A percentile compares a stretch with the other conserved stretches of the same genome.
phyloP scores from a whole-genome alignment of 2,797 vertebrate species.

The Florisuga fusca region DNA sequence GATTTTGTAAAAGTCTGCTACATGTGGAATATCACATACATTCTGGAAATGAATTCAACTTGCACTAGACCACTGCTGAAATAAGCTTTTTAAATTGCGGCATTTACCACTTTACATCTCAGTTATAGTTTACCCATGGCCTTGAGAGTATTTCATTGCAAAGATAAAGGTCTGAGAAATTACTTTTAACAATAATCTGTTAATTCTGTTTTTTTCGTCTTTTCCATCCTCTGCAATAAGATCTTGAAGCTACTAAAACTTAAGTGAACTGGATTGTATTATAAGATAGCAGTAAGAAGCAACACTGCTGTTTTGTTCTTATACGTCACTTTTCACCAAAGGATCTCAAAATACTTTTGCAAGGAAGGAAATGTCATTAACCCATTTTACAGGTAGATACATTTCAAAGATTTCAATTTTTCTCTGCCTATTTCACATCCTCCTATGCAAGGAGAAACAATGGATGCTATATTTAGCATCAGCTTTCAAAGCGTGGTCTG shows the following conservation, averaged over 20 bases:
- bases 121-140: not conserved
- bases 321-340: not conserved
- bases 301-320: not conserved
- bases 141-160: not conserved
- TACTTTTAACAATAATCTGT: not conserved
- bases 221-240: not conserved
- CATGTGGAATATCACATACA: not conserved
- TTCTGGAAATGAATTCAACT: not conserved
- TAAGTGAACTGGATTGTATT: not conserved
- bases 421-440: constrained; percentile 60
- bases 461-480: constrained; percentile 48
- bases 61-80: not conserved
- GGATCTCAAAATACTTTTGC: constrained; percentile 4
- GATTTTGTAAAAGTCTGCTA: not conserved
- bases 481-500: not conserved
- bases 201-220: not conserved
- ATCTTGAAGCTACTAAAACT: not conserved
- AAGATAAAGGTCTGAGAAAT: not conserved
- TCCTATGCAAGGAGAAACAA: constrained; percentile 50
- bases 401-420: constrained; percentile 40
- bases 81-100: not conserved
- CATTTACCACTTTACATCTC: not conserved
- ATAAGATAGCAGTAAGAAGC: not conserved
- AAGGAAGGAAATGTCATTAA: constrained; percentile 48
- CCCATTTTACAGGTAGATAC: constrained; percentile 51